Percentiles rank a stretch among this genome's conserved stretches.
Evolutionary conservation across 2,113 vertebrate genomes (phyloP).

Genomic region (Tretioscincus oriximinensis): DNA sequence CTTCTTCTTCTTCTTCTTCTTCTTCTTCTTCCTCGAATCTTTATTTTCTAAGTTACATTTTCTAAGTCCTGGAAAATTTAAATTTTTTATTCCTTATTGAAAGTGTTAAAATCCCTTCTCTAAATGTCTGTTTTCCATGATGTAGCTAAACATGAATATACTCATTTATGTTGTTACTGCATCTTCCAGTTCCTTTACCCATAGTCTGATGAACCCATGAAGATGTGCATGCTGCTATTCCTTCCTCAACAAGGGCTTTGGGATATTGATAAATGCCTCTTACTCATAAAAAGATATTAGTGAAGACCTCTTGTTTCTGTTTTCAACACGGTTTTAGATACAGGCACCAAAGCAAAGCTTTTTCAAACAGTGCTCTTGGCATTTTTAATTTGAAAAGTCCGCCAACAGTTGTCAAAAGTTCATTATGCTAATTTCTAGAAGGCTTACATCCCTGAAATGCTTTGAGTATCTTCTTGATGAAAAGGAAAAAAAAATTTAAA

Average conservation of each 20-base stretch:
- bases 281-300: not conserved
- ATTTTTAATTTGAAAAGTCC: not conserved
- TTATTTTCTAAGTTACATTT: not conserved
- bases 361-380: not conserved
- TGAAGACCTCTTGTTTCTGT: not conserved
- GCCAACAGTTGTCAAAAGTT: not conserved
- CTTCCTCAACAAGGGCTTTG: not conserved
- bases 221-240: not conserved
- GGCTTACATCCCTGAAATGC: not conserved
- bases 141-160: not conserved
- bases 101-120: not conserved
- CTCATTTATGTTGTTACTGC: not conserved
- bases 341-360: not conserved
- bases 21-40: too few species aligned
- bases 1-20: too few species aligned
- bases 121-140: not conserved
- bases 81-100: not conserved
- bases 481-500: not conserved
- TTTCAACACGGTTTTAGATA: not conserved
- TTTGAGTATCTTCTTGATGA: not conserved
- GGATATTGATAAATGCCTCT: not conserved
- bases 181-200: not conserved
- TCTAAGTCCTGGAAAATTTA: not conserved
- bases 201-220: not conserved
- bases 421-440: conserved; percentile 1